Percentiles rank a stretch among this genome's conserved stretches.
Evolutionary conservation across 1,140 invertebrate genomes (phyloP).

Genomic region (Amyelois transitella): DNA sequence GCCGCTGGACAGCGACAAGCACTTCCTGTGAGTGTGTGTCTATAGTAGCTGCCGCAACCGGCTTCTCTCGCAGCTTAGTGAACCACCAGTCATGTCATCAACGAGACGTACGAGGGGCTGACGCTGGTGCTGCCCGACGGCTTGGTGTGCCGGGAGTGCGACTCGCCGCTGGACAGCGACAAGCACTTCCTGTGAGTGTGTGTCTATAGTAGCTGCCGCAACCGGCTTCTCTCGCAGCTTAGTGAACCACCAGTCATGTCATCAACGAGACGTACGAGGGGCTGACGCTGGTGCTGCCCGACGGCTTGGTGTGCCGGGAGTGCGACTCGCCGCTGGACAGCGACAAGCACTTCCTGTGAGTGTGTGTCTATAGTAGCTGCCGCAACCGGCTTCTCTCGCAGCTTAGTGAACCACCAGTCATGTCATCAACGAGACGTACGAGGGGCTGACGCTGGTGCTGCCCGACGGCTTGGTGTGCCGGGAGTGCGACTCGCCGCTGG

Average conservation of each 20-base stretch:
- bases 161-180: slow-evolving; percentile 77
- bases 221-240: too few species aligned
- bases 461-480: slow-evolving; percentile 76
- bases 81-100: slow-evolving; percentile 50
- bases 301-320: slow-evolving; percentile 78
- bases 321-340: slow-evolving; percentile 80
- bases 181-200: slow-evolving; percentile 81
- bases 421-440: slow-evolving; percentile 54
- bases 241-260: slow-evolving; percentile 49
- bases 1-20: slow-evolving; percentile 77
- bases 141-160: slow-evolving; percentile 80
- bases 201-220: slow-evolving; percentile 4
- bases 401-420: slow-evolving; percentile 56
- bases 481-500: slow-evolving; percentile 81
- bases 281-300: slow-evolving; percentile 68
- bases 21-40: slow-evolving; percentile 79
- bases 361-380: slow-evolving; percentile 17
- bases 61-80: too few species aligned
- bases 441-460: slow-evolving; percentile 65
- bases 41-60: too few species aligned
- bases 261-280: slow-evolving; percentile 60
- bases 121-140: slow-evolving; percentile 72
- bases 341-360: slow-evolving; percentile 82
- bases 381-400: too few species aligned
- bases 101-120: slow-evolving; percentile 59